A percentile compares a stretch with the other conserved stretches of the same genome.
Evolutionary conservation across 2,113 vertebrate species (phyloP).

Genomic region (Laticauda laticaudata): DNA sequence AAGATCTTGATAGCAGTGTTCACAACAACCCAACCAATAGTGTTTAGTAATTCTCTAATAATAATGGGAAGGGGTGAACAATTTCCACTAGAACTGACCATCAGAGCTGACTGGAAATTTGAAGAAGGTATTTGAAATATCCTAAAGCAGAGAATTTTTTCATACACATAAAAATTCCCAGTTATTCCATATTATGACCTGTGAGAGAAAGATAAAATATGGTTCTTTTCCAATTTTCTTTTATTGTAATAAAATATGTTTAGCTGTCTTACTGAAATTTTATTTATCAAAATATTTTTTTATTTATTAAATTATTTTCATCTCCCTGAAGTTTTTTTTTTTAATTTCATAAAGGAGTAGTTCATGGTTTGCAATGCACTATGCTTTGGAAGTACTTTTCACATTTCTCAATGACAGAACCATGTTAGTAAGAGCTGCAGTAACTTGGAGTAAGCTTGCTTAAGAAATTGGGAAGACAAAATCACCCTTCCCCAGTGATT

Average conservation of each 20-base stretch:
- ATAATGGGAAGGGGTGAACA: not conserved
- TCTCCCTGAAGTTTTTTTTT: not conserved
- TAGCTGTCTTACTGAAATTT: not conserved
- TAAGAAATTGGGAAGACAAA: not conserved
- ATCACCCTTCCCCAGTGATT: not conserved
- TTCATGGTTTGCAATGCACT: not conserved
- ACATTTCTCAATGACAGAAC: not conserved
- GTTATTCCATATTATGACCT: not conserved
- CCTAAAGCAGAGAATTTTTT: not conserved
- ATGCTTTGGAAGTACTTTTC: not conserved
- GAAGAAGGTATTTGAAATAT: conserved; percentile 15
- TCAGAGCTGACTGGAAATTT: not conserved
- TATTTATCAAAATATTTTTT: not conserved
- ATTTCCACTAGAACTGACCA: not conserved
- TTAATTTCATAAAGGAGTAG: not conserved
- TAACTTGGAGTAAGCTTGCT: not conserved
- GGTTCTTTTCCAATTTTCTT: not conserved
- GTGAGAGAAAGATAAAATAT: not conserved
- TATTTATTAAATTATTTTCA: not conserved
- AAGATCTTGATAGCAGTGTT: not conserved
- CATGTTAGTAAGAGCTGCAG: not conserved
- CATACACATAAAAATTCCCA: not conserved
- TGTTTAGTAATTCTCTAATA: not conserved
- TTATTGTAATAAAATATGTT: not conserved
- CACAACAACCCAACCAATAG: not conserved